Base-by-base conservation (phyloP, 2,797 vertebrate species). In the Ispidina picta region DNA sequence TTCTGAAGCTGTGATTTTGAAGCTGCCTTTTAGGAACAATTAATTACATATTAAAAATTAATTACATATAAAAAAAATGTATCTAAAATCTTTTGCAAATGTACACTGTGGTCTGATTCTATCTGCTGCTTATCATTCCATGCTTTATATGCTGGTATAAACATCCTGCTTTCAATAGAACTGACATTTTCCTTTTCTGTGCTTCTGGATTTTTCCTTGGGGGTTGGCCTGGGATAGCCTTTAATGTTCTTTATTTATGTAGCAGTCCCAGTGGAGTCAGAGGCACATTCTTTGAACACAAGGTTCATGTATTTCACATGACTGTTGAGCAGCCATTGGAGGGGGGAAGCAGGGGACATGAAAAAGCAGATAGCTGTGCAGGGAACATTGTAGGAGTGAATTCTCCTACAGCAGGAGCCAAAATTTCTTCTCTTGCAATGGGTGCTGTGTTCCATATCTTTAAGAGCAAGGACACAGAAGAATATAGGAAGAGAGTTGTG, bases 1-100 rank as follows among this genome's bases (percentile, higher is more conserved):
- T 79, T 79, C 9, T 64, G 49, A 58, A 44, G 49, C 60, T 79
- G 56, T 46, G 66, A 79, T 89, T 81, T 81, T n/a, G 29, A 89
- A 1, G 1, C 23, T 82, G 60, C 80, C 80, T 31, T 52, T 12
- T 33, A 13, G 29, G 31, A 86, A 6, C 15, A 12, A 65, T 78
- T 64, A 4, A 70, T 71, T 55, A 31, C 77, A 12, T 37, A 37
- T 37, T 37, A 37, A 37, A 37, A 33, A 33, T 33, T 33, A 33
- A 33, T 33, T 33, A 33, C 33, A 33, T 7, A 54, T 17, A 68
- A 29, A 54, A 86, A 68, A n/a, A 22, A 65, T 7, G 5, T 31
- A 63, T 25, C 70, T 52, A 37, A 73, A 72, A 59, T 35, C 48
- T 58, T 13, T 21, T 66, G 23, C 22, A 52, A 49, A 29, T 60